These are phyloP conservation scores for Pemphredon lugubris DNA, from an alignment of 2,888 invertebrate genomes.

Conservation along the genomic window DNA sequence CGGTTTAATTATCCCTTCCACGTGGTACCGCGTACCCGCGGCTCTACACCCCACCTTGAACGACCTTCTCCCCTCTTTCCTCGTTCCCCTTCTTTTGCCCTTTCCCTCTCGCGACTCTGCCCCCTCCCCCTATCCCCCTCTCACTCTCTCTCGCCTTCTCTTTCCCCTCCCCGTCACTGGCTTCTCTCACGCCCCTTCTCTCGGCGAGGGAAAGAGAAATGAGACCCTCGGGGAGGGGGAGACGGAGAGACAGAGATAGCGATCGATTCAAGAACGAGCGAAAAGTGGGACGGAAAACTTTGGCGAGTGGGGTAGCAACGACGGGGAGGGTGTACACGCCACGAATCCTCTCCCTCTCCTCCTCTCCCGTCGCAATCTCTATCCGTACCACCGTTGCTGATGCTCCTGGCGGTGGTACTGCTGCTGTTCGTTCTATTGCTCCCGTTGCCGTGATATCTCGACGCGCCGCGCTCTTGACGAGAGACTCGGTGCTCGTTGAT, in stretches of 20 bases:
- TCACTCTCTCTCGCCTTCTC: constrained; percentile 5
- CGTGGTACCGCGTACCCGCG: constrained; percentile 21
- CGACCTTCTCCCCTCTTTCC: constrained; percentile 22
- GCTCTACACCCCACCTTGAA: constrained; percentile 35
- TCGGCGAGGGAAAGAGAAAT: constrained; percentile 38
- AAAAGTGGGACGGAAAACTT: constrained; percentile 49
- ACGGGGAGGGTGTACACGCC: constrained; percentile 35
- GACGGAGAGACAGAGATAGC: constrained; percentile 45
- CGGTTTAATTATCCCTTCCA: constrained; percentile 77
- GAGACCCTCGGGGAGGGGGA: no score
- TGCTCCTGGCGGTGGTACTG: constrained; percentile 60
- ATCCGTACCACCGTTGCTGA: constrained; percentile 3
- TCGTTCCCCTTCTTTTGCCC: constrained; percentile 38
- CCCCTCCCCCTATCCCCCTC: not conserved
- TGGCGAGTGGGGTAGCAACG: constrained; percentile 29
- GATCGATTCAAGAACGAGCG: constrained; percentile 47
- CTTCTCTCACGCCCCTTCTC: constrained; percentile 60
- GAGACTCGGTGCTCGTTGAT: constrained; percentile 39
- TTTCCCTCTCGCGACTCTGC: constrained; percentile 40
- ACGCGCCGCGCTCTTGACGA: constrained; percentile 53
- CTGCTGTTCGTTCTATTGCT: constrained; percentile 64
- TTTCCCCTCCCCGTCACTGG: constrained; percentile 26
- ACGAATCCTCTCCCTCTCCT: constrained; percentile 45
- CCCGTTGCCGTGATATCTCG: constrained; percentile 69
- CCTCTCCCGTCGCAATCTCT: not conserved